Conservation (phyloP, 2,888 invertebrate genomes). For the Willowsia nigromaculata region DNA sequence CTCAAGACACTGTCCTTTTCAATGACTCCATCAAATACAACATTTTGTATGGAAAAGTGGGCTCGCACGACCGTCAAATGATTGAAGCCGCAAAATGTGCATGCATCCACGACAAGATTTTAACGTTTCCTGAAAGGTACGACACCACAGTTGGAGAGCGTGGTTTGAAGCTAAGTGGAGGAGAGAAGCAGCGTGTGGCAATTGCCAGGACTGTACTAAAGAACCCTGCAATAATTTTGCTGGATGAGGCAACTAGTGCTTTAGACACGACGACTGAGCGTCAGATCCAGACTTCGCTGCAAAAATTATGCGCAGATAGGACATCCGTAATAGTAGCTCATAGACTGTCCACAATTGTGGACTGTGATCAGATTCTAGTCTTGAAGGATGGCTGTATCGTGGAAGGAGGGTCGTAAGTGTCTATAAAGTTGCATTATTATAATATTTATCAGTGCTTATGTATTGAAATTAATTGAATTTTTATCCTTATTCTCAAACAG, state of each 20-base stretch:
- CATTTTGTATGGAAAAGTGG: constrained; percentile 82
- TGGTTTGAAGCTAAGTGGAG: constrained; percentile 80
- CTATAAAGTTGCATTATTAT: not conserved
- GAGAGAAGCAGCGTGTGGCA: constrained; percentile 82
- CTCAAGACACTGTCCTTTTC: constrained; percentile 86
- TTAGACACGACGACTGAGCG: constrained; percentile 97
- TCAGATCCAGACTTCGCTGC: constrained; percentile 90
- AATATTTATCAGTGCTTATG: not conserved
- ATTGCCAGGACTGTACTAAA: constrained; percentile 82
- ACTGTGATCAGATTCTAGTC: constrained; percentile 96
- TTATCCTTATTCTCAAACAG: no score
- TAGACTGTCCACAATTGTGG: constrained; percentile 94
- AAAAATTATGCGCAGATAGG: constrained; percentile 89
- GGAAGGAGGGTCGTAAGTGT: constrained; percentile 90
- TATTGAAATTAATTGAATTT: no score
- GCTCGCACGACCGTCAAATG: constrained; percentile 79
- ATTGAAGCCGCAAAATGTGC: constrained; percentile 81
- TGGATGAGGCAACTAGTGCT: constrained; percentile 86
- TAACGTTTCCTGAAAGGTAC: constrained; percentile 80
- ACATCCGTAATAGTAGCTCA: constrained; percentile 98
- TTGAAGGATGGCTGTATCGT: constrained; percentile 94
- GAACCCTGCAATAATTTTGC: constrained; percentile 81
- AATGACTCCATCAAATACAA: constrained; percentile 83
- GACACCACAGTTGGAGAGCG: constrained; percentile 81
- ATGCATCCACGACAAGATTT: constrained; percentile 84